phyloP scores from a whole-genome alignment of 2,888 invertebrate genomes.

The Leptinotarsa tumamoca region DNA sequence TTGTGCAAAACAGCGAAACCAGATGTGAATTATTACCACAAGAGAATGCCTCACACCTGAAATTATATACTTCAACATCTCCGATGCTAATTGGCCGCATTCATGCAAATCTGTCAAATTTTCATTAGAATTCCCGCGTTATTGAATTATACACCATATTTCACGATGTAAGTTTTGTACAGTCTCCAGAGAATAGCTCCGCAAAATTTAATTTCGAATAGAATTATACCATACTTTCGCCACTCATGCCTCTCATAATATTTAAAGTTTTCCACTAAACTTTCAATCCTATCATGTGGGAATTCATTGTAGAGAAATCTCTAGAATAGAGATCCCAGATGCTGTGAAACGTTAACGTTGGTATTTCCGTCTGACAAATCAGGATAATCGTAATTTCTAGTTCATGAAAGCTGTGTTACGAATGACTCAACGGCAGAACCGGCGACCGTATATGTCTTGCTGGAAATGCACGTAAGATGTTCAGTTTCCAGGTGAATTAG shows the following conservation, averaged over 20 bases:
- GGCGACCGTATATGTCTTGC: neutral
- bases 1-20: neutral
- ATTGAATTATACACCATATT: conserved; percentile 33
- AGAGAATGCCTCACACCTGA: neutral
- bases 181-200: conserved; percentile 29
- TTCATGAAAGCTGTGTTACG: conserved; percentile 9
- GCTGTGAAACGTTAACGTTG: conserved; percentile 15
- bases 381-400: conserved; percentile 14
- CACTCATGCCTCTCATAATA: conserved; percentile 17
- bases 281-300: conserved; percentile 20
- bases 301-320: conserved; percentile 17
- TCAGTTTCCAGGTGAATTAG: conserved; percentile 8
- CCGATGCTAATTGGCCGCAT: neutral
- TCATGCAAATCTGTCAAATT: neutral
- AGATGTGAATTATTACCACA: neutral
- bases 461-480: neutral
- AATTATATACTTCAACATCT: neutral
- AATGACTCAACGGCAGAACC: neutral
- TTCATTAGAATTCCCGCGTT: conserved; percentile 19
- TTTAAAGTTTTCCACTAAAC: conserved; percentile 18
- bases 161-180: conserved; percentile 28
- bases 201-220: conserved; percentile 14
- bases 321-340: conserved; percentile 15
- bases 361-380: conserved; percentile 19
- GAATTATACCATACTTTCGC: conserved; percentile 11